Evolutionary conservation across 2,888 invertebrate genomes (phyloP).

Genomic region (Chrysina gloriosa): DNA sequence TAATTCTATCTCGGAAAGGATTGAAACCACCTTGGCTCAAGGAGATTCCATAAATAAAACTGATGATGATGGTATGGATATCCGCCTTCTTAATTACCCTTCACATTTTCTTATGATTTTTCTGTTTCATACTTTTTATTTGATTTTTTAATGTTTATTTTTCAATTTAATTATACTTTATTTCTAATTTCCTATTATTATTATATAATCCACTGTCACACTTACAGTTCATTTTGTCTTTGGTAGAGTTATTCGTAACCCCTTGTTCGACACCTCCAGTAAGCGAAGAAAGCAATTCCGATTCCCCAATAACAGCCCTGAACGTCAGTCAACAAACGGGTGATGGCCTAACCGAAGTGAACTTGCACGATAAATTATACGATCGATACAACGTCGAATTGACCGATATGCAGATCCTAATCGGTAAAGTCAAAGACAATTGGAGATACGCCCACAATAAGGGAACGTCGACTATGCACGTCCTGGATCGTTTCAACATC

Average conservation of each 20-base stretch:
- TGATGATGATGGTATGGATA: constrained; percentile 67
- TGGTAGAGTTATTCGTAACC: constrained; percentile 78
- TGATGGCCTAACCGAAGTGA: constrained; percentile 69
- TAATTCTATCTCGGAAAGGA: constrained; percentile 57
- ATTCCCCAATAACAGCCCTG: constrained; percentile 61
- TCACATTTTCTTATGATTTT: no score
- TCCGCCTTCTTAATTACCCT: no score
- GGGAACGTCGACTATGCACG: constrained; percentile 85
- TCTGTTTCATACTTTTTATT: no score
- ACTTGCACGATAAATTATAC: constrained; percentile 77
- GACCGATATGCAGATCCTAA: constrained; percentile 86
- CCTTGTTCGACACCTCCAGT: constrained; percentile 91
- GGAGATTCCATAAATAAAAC: constrained; percentile 60
- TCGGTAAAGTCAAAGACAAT: constrained; percentile 89
- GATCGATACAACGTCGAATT: constrained; percentile 84
- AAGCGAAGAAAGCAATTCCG: constrained; percentile 75
- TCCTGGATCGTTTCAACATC: constrained; percentile 73
- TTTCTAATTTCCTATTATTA: no score
- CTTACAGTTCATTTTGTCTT: neutral
- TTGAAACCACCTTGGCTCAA: constrained; percentile 52
- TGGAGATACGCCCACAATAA: constrained; percentile 90
- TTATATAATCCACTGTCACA: neutral
- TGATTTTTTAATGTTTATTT: no score
- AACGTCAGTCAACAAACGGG: constrained; percentile 45
- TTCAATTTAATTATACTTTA: no score